These are phyloP conservation scores for Hypotaenidia philippensis DNA, from an alignment of 2,797 vertebrate genomes.

Conservation along the genomic window DNA sequence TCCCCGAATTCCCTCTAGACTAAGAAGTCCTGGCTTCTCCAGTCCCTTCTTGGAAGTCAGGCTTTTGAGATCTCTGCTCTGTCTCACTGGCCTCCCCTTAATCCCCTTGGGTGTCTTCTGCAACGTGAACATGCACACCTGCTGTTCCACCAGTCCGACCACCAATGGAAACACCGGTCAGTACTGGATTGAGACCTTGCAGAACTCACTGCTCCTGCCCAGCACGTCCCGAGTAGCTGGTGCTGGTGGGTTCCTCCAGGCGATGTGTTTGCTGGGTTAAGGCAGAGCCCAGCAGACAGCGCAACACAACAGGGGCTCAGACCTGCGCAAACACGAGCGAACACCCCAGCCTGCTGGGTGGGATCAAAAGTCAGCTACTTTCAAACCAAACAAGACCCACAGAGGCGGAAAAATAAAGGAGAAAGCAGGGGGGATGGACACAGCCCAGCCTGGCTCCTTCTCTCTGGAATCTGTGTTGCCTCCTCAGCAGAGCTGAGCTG, in stretches of 20 bases:
- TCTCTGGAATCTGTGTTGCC: neutral
- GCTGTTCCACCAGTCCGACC: neutral
- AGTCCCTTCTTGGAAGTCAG: slow-evolving; percentile 2
- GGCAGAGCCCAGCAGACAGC: neutral
- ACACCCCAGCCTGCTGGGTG: neutral
- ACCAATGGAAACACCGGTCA: neutral
- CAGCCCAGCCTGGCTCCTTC: neutral
- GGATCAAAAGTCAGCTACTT: neutral
- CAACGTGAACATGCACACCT: neutral
- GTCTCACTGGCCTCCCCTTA: neutral
- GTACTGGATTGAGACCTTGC: neutral
- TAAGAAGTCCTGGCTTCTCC: neutral
- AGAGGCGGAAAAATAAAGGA: neutral
- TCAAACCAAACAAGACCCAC: neutral
- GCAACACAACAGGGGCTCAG: neutral
- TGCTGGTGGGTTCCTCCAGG: neutral
- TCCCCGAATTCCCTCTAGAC: neutral
- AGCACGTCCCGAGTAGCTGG: neutral
- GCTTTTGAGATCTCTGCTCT: neutral
- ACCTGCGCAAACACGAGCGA: neutral
- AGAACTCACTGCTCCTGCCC: neutral
- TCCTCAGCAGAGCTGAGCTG: neutral
- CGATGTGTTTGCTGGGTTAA: fast-evolving
- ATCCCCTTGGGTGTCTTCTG: neutral
- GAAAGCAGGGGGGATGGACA: neutral